These are phyloP conservation scores for Entelurus aequoreus DNA, from an alignment of 2,113 vertebrate species.

Conservation along the genomic window DNA sequence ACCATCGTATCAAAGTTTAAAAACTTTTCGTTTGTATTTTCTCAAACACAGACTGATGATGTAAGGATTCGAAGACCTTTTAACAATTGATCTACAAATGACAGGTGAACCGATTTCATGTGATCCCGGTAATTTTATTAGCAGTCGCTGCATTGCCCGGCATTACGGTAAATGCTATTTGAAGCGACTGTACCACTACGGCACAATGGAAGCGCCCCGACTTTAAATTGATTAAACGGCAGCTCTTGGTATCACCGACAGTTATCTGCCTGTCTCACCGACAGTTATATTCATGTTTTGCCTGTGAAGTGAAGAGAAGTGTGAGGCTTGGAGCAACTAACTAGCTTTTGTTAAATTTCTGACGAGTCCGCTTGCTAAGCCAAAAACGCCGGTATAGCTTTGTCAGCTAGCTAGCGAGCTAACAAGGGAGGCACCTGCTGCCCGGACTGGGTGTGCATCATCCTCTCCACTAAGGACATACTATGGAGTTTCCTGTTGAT, in stretches of 20 bases:
- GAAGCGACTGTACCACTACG: neutral
- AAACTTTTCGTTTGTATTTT: no score
- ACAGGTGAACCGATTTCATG: no score
- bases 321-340: neutral
- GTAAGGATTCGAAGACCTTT: no score
- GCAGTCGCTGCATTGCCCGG: no score
- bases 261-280: neutral
- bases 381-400: neutral
- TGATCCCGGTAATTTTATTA: no score
- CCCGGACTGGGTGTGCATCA: neutral
- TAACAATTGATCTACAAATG: no score
- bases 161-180: neutral
- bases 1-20: no score
- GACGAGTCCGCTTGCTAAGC: neutral
- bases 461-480: neutral
- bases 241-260: neutral
- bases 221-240: neutral
- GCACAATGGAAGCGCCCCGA: neutral
- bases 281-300: no score
- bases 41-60: no score
- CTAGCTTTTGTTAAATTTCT: neutral
- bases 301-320: neutral
- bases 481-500: constrained; percentile 72
- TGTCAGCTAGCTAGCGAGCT: neutral
- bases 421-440: neutral